Conservation (phyloP, 2,797 vertebrate genomes). For the Tapirus indicus region DNA sequence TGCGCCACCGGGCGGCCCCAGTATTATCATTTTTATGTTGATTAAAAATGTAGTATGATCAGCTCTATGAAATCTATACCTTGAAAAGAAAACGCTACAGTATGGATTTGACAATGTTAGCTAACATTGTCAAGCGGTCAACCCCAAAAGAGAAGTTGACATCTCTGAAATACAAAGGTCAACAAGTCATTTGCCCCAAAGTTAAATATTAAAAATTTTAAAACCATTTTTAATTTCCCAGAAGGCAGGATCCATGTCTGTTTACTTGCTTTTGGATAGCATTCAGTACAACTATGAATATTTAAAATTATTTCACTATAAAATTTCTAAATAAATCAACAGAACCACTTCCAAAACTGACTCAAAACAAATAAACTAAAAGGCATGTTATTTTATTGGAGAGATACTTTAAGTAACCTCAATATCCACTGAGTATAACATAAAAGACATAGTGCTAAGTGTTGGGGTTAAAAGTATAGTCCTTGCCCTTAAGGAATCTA, state of each 20-base stretch:
- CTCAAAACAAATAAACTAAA: slow-evolving; percentile 43
- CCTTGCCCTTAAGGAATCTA: not conserved
- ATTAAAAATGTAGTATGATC: slow-evolving; percentile 1
- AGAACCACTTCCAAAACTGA: not conserved
- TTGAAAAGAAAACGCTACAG: not conserved
- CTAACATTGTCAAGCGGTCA: not conserved
- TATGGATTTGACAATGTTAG: not conserved
- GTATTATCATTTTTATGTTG: not conserved
- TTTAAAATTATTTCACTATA: slow-evolving; percentile 42
- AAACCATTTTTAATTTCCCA: not conserved
- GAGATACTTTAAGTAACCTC: slow-evolving; percentile 31
- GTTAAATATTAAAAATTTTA: not conserved
- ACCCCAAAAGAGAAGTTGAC: not conserved
- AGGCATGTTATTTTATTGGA: slow-evolving; percentile 5
- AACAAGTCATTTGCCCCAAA: slow-evolving; percentile 1
- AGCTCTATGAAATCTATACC: not conserved
- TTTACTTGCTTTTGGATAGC: slow-evolving; percentile 6
- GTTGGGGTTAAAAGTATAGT: not conserved
- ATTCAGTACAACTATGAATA: not conserved
- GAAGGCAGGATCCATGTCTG: not conserved
- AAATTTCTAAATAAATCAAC: slow-evolving; percentile 14
- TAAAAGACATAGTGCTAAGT: not conserved
- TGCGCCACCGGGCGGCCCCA: too few relatives aligned
- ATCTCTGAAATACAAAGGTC: not conserved
- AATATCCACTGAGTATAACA: not conserved